Conservation (phyloP, 2,113 vertebrate genomes). For the Toxotes chatareus region DNA sequence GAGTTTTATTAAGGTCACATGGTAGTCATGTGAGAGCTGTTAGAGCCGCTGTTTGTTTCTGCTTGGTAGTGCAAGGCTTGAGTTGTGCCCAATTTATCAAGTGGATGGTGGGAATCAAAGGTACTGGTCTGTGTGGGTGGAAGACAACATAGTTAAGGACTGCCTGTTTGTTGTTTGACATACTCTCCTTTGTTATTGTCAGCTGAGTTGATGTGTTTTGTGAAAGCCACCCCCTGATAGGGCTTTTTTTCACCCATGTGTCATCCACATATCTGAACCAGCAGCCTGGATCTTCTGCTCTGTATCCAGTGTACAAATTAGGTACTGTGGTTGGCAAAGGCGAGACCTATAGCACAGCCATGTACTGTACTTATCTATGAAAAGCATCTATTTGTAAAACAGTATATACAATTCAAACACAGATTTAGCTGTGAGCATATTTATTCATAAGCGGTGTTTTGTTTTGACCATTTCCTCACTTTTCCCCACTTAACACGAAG, state of each 20-base stretch:
- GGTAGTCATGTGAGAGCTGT: background rate
- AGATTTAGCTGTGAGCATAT: background rate
- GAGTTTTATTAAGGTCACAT: background rate
- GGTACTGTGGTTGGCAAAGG: no score
- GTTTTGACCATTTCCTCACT: background rate
- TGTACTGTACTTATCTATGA: background rate
- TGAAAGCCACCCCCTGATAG: constrained; percentile 14
- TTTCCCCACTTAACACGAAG: background rate
- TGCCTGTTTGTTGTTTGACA: constrained; percentile 25
- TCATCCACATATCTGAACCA: constrained; percentile 18
- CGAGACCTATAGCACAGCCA: background rate
- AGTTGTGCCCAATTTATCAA: constrained; percentile 26
- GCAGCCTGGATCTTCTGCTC: background rate
- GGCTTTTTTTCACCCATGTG: background rate
- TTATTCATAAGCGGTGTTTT: background rate
- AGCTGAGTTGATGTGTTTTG: constrained; percentile 21
- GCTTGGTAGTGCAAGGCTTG: constrained; percentile 6
- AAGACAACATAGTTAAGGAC: constrained; percentile 5
- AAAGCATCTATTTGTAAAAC: background rate
- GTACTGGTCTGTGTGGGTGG: background rate
- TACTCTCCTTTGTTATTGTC: constrained; percentile 1
- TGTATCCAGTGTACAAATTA: background rate
- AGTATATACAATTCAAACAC: background rate
- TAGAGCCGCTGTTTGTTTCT: constrained; percentile 6
- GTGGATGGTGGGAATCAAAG: constrained; percentile 23